Conservation (phyloP, 2,797 vertebrate species). For the Neopelma chrysocephalum region DNA sequence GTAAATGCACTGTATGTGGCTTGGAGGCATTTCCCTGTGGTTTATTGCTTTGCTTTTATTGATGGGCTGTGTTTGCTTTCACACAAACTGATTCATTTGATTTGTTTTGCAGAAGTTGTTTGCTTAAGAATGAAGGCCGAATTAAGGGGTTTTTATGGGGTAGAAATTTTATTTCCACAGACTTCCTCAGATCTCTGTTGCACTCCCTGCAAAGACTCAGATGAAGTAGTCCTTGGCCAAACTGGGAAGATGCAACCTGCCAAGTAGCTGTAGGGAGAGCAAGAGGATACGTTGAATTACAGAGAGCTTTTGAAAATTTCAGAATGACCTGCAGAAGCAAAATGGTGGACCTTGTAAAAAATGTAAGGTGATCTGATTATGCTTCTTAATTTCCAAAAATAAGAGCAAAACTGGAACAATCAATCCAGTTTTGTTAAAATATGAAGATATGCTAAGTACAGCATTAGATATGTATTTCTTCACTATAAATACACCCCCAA, state of each 20-base stretch:
- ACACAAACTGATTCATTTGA: slow-evolving; percentile 35
- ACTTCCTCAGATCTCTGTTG: background rate
- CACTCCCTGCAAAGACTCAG: background rate
- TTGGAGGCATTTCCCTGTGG: slow-evolving; percentile 16
- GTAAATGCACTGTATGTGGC: slow-evolving; percentile 11
- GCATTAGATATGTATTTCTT: slow-evolving; percentile 40
- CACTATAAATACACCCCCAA: slow-evolving; percentile 40
- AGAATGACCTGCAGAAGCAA: background rate
- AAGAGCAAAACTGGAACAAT: slow-evolving; percentile 23
- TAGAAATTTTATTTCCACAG: slow-evolving; percentile 4
- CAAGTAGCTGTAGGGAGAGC: background rate
- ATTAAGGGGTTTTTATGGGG: background rate
- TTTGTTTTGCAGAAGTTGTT: background rate
- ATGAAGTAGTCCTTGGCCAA: background rate
- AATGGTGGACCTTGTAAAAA: background rate
- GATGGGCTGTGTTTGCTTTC: background rate
- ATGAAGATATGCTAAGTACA: slow-evolving; percentile 33
- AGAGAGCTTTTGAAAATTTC: background rate
- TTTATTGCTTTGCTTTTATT: slow-evolving; percentile 54
- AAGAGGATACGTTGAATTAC: background rate
- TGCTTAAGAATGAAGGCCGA: background rate
- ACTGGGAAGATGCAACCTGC: background rate
- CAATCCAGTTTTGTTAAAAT: slow-evolving; percentile 32
- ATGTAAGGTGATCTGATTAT: background rate
- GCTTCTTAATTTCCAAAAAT: slow-evolving; percentile 24